phyloP scores from a whole-genome alignment of 2,113 vertebrate species.

The Thamnophis sirtalis region DNA sequence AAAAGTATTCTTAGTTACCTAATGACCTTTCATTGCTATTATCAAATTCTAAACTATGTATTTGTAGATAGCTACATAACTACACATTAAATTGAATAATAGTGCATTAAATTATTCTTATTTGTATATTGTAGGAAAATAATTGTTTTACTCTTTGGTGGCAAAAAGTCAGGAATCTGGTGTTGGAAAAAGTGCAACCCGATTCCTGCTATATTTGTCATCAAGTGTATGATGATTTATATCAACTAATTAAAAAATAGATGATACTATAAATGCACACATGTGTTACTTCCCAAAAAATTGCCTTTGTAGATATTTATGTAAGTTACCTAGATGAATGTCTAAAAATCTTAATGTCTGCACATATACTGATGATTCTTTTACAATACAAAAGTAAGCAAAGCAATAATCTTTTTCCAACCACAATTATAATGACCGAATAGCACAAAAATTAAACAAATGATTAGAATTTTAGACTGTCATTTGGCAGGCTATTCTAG shows the following conservation, averaged over 20 bases:
- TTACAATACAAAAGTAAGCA: not conserved
- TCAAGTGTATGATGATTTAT: rapidly evolving
- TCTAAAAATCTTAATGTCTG: not conserved
- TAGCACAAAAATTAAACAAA: not conserved
- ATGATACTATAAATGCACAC: not conserved
- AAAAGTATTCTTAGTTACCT: not conserved
- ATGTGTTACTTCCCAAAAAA: not conserved
- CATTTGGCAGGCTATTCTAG: not conserved
- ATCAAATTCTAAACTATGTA: rapidly evolving
- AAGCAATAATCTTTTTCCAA: not conserved
- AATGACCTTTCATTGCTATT: rapidly evolving
- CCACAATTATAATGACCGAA: not conserved
- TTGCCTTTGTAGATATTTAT: rapidly evolving
- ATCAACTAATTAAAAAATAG: not conserved
- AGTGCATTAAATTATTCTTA: rapidly evolving
- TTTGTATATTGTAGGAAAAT: not conserved
- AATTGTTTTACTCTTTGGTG: not conserved
- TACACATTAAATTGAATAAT: not conserved
- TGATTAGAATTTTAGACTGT: not conserved
- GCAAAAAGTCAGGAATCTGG: not conserved
- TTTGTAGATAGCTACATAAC: not conserved
- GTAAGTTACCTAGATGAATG: not conserved
- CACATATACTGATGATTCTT: not conserved
- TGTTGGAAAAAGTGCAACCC: not conserved
- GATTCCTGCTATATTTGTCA: not conserved